Evolutionary conservation across 2,113 vertebrate species (phyloP).

Genomic region (Cyprinodon variegatus): DNA sequence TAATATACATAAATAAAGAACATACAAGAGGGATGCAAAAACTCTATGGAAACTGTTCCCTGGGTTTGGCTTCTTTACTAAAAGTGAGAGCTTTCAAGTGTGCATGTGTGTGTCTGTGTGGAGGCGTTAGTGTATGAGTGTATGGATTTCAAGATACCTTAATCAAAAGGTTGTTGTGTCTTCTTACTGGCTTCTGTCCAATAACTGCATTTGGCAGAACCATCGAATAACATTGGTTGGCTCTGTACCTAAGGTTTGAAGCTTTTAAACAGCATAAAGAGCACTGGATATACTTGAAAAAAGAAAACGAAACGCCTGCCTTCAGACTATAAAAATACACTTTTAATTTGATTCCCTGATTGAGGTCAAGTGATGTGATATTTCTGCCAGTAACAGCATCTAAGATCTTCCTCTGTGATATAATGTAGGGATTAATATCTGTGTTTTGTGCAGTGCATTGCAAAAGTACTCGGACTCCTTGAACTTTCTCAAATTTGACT

Average conservation of each 20-base stretch:
- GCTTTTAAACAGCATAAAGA: constrained; percentile 40
- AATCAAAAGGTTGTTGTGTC: constrained; percentile 46
- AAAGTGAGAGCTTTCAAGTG: constrained; percentile 28
- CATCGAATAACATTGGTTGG: constrained; percentile 45
- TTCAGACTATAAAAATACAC: constrained; percentile 47
- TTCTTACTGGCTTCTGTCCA: constrained; percentile 63
- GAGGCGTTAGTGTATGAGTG: constrained; percentile 19
- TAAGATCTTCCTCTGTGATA: constrained; percentile 22
- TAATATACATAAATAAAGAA: constrained; percentile 73
- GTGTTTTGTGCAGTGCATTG: neutral
- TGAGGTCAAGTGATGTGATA: constrained; percentile 30
- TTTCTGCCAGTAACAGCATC: constrained; percentile 35
- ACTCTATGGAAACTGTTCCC: constrained; percentile 39
- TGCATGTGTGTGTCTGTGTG: constrained; percentile 5
- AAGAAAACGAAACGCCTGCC: constrained; percentile 35
- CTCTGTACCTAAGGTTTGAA: constrained; percentile 33
- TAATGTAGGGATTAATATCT: neutral
- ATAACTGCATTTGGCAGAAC: constrained; percentile 67
- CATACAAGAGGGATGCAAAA: constrained; percentile 16
- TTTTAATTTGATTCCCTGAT: constrained; percentile 39
- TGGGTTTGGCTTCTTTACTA: constrained; percentile 52
- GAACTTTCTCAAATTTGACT: neutral
- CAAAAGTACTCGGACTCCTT: neutral
- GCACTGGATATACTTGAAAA: constrained; percentile 38
- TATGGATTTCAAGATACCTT: constrained; percentile 55